These are phyloP conservation scores for Cataglyphis hispanica DNA, from an alignment of 1,140 invertebrate species.

Conservation along the genomic window DNA sequence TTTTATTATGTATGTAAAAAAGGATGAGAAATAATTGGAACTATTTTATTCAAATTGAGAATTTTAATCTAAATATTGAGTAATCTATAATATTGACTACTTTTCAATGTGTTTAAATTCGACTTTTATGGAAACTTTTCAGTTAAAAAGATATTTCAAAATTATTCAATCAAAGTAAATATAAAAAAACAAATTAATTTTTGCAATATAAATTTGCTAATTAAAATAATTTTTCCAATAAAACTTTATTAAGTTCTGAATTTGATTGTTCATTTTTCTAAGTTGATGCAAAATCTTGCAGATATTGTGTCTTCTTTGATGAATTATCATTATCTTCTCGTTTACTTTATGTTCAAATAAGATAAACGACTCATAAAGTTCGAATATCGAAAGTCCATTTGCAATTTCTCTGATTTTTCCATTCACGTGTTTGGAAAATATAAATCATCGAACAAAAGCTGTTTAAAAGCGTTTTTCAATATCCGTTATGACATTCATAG, in stretches of 20 bases:
- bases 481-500: not conserved
- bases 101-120: too few relatives aligned
- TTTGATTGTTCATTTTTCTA: not conserved
- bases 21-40: not conserved
- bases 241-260: too few relatives aligned
- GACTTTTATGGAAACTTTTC: too few relatives aligned
- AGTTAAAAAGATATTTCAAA: too few relatives aligned
- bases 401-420: not conserved
- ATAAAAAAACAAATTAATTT: too few relatives aligned
- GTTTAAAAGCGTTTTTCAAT: slow-evolving; percentile 49
- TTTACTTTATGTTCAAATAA: not conserved
- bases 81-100: not conserved
- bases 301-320: not conserved
- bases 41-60: not conserved
- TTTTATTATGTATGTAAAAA: not conserved
- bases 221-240: too few relatives aligned
- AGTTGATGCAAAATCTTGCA: not conserved
- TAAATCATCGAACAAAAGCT: slow-evolving; percentile 10
- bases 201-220: too few relatives aligned
- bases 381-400: not conserved
- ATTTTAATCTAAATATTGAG: not conserved
- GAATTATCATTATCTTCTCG: not conserved
- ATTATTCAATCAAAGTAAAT: too few relatives aligned
- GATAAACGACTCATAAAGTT: not conserved
- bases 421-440: not conserved